These are phyloP conservation scores for Emydura subglobosa DNA, from an alignment of 2,113 vertebrate species.

Conservation along the genomic window DNA sequence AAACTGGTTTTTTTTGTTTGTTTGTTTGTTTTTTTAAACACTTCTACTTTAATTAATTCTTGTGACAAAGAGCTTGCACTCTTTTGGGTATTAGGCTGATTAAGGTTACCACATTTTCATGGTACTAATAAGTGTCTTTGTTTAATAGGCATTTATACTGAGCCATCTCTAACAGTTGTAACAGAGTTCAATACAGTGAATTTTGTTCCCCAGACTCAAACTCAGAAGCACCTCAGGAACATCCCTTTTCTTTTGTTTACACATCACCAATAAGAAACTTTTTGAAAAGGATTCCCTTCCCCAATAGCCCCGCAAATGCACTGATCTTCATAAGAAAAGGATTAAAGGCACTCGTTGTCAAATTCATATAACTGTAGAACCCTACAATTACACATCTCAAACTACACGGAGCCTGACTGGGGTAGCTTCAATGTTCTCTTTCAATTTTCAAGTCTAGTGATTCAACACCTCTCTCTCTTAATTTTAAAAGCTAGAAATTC, in stretches of 20 bases:
- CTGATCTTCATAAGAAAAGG: background rate
- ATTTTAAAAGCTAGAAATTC: background rate
- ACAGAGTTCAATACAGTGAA: background rate
- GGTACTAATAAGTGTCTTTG: background rate
- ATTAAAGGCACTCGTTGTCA: background rate
- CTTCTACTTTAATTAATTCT: background rate
- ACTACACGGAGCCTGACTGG: background rate
- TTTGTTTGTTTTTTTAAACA: background rate
- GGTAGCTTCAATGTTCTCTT: background rate
- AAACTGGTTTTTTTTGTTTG: background rate
- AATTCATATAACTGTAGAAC: background rate
- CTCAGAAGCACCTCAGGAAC: background rate
- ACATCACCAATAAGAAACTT: background rate
- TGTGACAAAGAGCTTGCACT: background rate
- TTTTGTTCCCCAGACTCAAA: background rate
- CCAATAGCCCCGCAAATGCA: background rate
- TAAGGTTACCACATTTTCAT: background rate
- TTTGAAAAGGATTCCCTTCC: background rate
- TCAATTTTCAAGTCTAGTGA: background rate
- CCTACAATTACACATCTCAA: background rate
- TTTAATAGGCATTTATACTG: background rate
- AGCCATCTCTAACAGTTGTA: accelerated
- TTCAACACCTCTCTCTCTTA: background rate
- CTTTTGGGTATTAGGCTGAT: background rate
- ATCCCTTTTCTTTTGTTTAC: background rate